phyloP scores from a whole-genome alignment of 2,797 vertebrate species.

The Oryzias sinensis region DNA sequence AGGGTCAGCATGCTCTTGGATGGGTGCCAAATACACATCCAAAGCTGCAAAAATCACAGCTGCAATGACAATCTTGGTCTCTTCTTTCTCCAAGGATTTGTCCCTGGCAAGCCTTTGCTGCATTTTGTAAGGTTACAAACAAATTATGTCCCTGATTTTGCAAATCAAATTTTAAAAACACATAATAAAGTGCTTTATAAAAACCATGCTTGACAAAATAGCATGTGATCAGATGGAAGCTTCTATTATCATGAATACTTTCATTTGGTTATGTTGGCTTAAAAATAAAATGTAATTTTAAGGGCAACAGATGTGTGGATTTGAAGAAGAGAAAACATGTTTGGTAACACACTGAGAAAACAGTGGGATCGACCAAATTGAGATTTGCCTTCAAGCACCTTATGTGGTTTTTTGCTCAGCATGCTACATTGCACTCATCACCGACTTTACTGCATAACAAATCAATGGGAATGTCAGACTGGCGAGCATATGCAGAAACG shows the following conservation, averaged over 20 bases:
- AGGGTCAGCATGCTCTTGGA: constrained; percentile 72
- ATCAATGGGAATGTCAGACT: constrained; percentile 53
- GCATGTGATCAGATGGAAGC: constrained; percentile 10
- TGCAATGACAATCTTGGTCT: constrained; percentile 55
- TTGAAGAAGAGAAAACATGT: constrained; percentile 17
- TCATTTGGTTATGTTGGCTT: constrained; percentile 47
- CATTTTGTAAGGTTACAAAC: constrained; percentile 55
- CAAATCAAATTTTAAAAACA: constrained; percentile 39
- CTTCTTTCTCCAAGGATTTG: constrained; percentile 45
- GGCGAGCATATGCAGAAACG: constrained; percentile 43
- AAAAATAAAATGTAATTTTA: constrained; percentile 58
- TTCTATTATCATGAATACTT: constrained; percentile 29
- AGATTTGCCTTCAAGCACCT: constrained; percentile 59
- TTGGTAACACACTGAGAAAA: constrained; percentile 37
- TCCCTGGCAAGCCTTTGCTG: constrained; percentile 35
- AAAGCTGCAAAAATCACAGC: constrained; percentile 74
- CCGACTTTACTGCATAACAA: constrained; percentile 67
- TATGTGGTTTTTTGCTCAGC: constrained; percentile 63
- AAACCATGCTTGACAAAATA: too few relatives aligned
- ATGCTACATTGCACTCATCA: constrained; percentile 40
- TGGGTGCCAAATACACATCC: constrained; percentile 70
- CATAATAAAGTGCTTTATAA: too few relatives aligned
- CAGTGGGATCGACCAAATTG: constrained; percentile 47
- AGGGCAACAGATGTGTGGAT: constrained; percentile 59
- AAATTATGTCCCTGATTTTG: constrained; percentile 44